These are phyloP conservation scores for Morpho helenor DNA, from an alignment of 2,888 invertebrate genomes.

Conservation along the genomic window DNA sequence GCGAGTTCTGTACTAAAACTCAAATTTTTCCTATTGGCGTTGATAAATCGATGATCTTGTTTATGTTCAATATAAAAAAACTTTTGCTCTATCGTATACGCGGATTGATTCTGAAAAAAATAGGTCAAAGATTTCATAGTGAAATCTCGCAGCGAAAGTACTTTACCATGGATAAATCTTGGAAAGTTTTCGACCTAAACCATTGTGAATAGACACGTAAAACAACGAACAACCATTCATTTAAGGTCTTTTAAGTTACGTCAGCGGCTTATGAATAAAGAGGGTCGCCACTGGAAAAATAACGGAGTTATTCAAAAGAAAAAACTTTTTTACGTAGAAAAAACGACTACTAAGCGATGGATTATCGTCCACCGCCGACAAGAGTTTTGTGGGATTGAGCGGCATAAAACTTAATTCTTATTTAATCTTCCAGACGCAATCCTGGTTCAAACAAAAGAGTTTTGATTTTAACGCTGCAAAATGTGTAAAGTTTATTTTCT, in stretches of 20 bases:
- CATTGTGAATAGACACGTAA: slow-evolving; percentile 76
- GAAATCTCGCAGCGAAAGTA: slow-evolving; percentile 28
- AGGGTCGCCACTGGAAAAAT: slow-evolving; percentile 62
- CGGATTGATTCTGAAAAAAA: slow-evolving; percentile 19
- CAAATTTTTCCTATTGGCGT: background rate
- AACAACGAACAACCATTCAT: slow-evolving; percentile 78
- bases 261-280: slow-evolving; percentile 75
- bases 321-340: slow-evolving; percentile 64
- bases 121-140: slow-evolving; percentile 23
- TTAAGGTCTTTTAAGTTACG: slow-evolving; percentile 73
- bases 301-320: slow-evolving; percentile 66
- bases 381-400: slow-evolving; percentile 60
- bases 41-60: slow-evolving; percentile 25
- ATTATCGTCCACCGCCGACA: slow-evolving; percentile 68
- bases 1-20: slow-evolving; percentile 6
- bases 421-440: slow-evolving; percentile 25
- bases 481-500: background rate
- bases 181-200: slow-evolving; percentile 65
- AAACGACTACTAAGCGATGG: slow-evolving; percentile 63
- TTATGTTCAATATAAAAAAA: slow-evolving; percentile 18
- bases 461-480: slow-evolving; percentile 4
- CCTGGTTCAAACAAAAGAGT: slow-evolving; percentile 13
- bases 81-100: slow-evolving; percentile 19
- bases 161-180: slow-evolving; percentile 54
- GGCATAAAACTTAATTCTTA: slow-evolving; percentile 32